phyloP scores from a whole-genome alignment of 2,888 invertebrate species.

The Philonicus albiceps region DNA sequence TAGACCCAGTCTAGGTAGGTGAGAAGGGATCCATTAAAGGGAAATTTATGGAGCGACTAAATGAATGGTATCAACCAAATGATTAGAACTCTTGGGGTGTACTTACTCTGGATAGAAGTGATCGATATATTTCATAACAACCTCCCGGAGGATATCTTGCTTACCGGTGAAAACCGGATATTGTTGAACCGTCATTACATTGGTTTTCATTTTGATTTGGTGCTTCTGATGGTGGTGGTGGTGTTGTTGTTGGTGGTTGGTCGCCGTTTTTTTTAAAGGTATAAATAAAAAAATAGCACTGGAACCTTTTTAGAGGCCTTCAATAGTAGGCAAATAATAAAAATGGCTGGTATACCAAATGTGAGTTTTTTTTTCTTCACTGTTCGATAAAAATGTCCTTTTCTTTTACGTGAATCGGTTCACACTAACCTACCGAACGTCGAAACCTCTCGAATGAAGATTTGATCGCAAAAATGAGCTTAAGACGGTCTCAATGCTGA shows the following conservation, averaged over 20 bases:
- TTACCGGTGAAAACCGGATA: conserved; percentile 70
- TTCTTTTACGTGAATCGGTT: not conserved
- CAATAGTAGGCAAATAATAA: not conserved
- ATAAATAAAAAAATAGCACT: conserved; percentile 1
- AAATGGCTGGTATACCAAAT: not conserved
- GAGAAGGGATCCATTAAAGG: not conserved
- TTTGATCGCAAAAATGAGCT: not conserved
- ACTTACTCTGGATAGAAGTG: conserved; percentile 77
- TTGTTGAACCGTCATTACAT: conserved; percentile 68
- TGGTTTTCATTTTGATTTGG: conserved; percentile 55
- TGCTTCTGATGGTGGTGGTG: not conserved
- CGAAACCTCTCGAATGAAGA: not conserved
- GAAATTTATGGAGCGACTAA: not conserved
- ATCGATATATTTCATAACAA: conserved; percentile 76
- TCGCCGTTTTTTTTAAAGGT: conserved; percentile 15
- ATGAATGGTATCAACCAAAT: not conserved
- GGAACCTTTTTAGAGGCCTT: not conserved
- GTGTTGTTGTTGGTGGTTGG: conserved; percentile 3
- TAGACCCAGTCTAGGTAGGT: not conserved
- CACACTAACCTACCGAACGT: not conserved
- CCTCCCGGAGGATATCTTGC: conserved; percentile 74
- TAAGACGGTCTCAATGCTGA: not conserved
- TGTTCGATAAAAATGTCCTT: not conserved
- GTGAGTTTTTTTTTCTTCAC: not conserved
- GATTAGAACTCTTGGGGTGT: not conserved